Evolutionary conservation across 2,888 invertebrate species (phyloP), one percentile per base, ranked within the genome.

Genomic region (Mesochorus sp.): DNA sequence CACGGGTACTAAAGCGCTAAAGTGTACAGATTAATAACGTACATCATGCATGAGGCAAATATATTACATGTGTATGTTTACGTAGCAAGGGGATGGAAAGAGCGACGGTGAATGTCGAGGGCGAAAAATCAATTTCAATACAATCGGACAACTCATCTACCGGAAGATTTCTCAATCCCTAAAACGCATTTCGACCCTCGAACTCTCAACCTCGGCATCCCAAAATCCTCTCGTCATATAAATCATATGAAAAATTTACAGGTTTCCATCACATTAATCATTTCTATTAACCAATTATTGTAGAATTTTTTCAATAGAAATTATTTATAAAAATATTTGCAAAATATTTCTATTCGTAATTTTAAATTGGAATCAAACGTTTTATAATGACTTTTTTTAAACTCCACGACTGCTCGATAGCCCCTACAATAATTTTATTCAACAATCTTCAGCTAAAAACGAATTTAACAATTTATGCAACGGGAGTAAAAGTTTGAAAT

Each of bases 121-220:
- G 10, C 44, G 49, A 53, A 26, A 51, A 75, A 55, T 57, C 47
- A 75, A 75, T 75, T 55, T 68, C 75, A 62, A 61, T 61, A 37
- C 61, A 47, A 39, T 49, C 55, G 68, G 19, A 14, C 26, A 44
- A 47, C 55, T 28, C 74, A n/a, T n/a, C 37, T 26, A 44, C 8
- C 5, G 66, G 47, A 37, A 44, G 12, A 26, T 37, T 14, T 8
- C 42, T 26, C 68, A 31, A 55, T 17, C 12, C 37, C 17, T 37
- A 6, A 53, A 62, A 34, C 19, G 39, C 59, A 71, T 61, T 61
- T 5, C 34, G 28, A 26, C 26, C 31, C n/a, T 61, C 61, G 61
- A 68, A 37, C 62, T 17, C 53, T 55, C 61, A 34, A 53, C 4
- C 24, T 19, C 34, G 39, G 4, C 4, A 8, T n/a, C 14, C 34